Base-by-base conservation (phyloP, 2,888 invertebrate genomes). In the Hyposoter dolosus region DNA sequence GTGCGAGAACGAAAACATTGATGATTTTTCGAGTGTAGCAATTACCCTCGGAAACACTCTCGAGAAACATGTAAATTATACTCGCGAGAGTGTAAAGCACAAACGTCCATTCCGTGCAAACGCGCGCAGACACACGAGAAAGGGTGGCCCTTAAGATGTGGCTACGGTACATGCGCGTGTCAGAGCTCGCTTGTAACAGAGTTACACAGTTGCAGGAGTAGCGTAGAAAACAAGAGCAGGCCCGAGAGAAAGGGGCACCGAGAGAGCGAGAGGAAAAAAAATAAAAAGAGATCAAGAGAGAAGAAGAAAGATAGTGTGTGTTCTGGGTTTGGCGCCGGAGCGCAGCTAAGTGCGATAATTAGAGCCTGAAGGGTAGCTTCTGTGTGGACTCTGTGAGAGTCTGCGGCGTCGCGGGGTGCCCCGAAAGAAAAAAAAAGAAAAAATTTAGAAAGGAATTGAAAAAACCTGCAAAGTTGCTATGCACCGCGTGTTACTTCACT, bases 331-430 rank as follows among this genome's bases (percentile, higher is more conserved):
- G 89, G 88, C 85, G 85, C 87, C 87, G 84, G 89, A 90, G 90
- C 89, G 88, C 84, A 78, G 87, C 88, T 90, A 90, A 92, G 92
- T 90, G 91, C 90, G 91, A 92, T 92, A 93, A 93, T 92, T 93
- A 93, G 92, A 90, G 89, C 87, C 88, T 85, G 86, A 87, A 89
- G 87, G 88, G 87, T 89, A 85, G 87, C 80, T 76, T 69, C 47
- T 69, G 5, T 69, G 23, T 87, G n/a, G 53, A 56, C 53, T 50
- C 75, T 56, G 43, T 71, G 85, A 75, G 69, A 69, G 60, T 45
- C 56, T 79, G 77, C 71, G 53, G 75, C 82, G 80, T 77, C 77
- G 83, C 88, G 75, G 80, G 83, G 77, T 88, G 85, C 82, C 83
- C 77, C 83, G 35, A 50, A 10, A 32, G 60, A 45, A 56, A 81